phyloP scores from a whole-genome alignment of 2,113 vertebrate genomes.

The Ameiurus melas region DNA sequence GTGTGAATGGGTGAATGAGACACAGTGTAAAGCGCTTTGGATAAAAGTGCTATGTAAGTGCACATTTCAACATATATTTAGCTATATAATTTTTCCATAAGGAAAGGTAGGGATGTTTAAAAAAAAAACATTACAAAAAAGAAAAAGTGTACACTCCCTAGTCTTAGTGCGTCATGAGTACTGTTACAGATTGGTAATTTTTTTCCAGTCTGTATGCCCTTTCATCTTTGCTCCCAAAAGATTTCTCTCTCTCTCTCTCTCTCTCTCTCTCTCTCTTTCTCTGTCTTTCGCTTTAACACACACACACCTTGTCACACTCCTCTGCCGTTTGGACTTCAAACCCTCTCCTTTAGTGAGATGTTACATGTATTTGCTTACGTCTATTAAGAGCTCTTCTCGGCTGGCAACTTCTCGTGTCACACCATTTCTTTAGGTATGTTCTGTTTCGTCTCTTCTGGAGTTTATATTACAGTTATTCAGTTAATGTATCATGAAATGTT shows the following conservation, averaged over 20 bases:
- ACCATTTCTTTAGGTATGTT: conserved; percentile 43
- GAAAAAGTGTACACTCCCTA: background rate
- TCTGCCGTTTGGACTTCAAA: conserved; percentile 70
- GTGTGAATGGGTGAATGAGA: too few relatives aligned
- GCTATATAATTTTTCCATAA: background rate
- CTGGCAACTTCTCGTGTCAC: background rate
- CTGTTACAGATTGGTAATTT: background rate
- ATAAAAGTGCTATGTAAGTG: too few relatives aligned
- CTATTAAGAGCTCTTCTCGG: conserved; percentile 28
- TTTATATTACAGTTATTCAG: conserved; percentile 2
- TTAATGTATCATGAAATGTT: background rate
- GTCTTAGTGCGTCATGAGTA: conserved; percentile 4
- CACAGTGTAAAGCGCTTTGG: too few relatives aligned
- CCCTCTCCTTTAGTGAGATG: conserved; percentile 59
- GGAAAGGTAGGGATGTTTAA: background rate
- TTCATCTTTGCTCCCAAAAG: conserved; percentile 48
- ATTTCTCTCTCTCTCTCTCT: conserved; percentile 3
- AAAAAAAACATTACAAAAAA: background rate
- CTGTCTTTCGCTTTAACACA: conserved; percentile 27
- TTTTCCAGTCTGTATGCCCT: conserved; percentile 30
- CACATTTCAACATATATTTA: too few relatives aligned
- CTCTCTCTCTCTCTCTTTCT: conserved; percentile 30
- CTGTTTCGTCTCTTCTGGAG: conserved; percentile 10
- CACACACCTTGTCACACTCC: conserved; percentile 35
- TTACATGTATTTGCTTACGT: background rate